Evolutionary conservation across 2,113 vertebrate species (phyloP).

Genomic region (Thamnaconus septentrionalis): DNA sequence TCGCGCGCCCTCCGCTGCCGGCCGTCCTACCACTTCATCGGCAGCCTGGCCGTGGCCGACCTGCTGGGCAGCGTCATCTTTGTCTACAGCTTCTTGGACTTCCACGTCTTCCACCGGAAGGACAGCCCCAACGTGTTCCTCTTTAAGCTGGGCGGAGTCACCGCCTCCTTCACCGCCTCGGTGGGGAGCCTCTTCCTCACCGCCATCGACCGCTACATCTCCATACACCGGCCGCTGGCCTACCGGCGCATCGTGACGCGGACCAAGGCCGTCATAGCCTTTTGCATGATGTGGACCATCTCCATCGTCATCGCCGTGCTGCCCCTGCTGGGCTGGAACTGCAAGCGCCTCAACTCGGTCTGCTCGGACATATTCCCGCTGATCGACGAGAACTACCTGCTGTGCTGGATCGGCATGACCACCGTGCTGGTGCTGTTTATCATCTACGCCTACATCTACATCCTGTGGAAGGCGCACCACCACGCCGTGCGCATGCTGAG

Average conservation of each 20-base stretch:
- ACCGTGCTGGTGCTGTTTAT: conserved; percentile 94
- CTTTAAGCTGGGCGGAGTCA: conserved; percentile 97
- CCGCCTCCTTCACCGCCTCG: conserved; percentile 94
- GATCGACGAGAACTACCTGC: conserved; percentile 94
- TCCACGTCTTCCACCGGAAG: conserved; percentile 97
- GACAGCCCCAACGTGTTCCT: conserved; percentile 95
- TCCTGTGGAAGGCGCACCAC: conserved; percentile 98
- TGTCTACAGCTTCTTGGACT: conserved; percentile 99
- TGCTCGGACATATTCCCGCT: conserved; percentile 98
- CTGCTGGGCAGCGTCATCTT: conserved; percentile 97
- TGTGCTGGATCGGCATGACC: conserved; percentile 99
- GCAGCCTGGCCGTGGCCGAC: conserved; percentile 95
- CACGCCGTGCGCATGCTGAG: conserved; percentile 96
- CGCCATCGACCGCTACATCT: conserved; percentile 97
- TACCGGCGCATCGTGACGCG: conserved; percentile 97
- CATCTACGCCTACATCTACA: conserved; percentile 98
- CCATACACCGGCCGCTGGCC: conserved; percentile 93
- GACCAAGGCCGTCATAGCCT: conserved; percentile 96
- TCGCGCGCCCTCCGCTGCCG: conserved; percentile 93
- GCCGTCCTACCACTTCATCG: conserved; percentile 97
- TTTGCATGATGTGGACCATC: conserved; percentile 98
- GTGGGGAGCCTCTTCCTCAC: conserved; percentile 98
- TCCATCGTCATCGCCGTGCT: conserved; percentile 94
- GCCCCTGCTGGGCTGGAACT: conserved; percentile 98
- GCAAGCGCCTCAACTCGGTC: conserved; percentile 90